Conservation (phyloP, 1,140 invertebrate genomes). For the Papilio polyxenes region DNA sequence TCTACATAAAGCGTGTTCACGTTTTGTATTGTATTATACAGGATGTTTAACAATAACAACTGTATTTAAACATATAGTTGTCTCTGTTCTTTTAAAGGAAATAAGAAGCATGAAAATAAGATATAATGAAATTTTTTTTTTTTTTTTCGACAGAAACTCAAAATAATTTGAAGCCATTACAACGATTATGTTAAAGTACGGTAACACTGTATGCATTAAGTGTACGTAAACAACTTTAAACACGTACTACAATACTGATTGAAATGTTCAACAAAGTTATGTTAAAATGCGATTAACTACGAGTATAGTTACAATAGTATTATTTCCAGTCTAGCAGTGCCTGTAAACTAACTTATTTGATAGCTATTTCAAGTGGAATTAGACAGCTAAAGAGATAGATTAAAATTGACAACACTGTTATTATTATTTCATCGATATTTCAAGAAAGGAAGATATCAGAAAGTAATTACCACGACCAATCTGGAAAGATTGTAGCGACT, state of each 20-base stretch:
- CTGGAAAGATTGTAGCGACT: no score
- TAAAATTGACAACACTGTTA: no score
- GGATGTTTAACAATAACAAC: no score
- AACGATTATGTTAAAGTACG: background rate
- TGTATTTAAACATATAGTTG: no score
- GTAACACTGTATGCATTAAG: background rate
- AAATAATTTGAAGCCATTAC: background rate
- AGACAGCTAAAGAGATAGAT: background rate
- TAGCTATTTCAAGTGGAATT: background rate
- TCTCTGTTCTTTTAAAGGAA: no score
- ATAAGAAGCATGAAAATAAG: no score
- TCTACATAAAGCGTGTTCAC: background rate
- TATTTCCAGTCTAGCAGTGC: background rate
- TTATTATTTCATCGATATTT: no score
- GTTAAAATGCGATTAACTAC: conserved; percentile 14
- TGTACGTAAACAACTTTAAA: background rate
- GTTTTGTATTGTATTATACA: no score
- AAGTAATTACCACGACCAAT: no score
- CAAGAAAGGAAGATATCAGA: no score
- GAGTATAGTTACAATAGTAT: background rate
- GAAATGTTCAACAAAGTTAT: conserved; percentile 15
- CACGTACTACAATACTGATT: conserved; percentile 10
- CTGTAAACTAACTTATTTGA: background rate
- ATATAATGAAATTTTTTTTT: no score
- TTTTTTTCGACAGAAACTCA: background rate